Base-by-base conservation (phyloP, 2,888 invertebrate species). In the Rutpela maculata region DNA sequence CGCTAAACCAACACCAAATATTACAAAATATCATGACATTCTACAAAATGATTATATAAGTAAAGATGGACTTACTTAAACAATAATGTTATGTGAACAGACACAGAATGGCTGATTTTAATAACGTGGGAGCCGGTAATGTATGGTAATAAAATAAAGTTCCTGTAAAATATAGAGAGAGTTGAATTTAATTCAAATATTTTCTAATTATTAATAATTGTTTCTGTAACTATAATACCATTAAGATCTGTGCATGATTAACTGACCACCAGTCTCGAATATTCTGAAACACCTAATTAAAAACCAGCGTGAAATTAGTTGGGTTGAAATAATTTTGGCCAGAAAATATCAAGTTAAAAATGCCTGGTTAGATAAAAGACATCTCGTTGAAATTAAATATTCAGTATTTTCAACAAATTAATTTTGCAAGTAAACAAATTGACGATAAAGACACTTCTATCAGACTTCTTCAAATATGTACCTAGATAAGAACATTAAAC, bases 121-220 rank as follows among this genome's bases (percentile, higher is more conserved):
- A 80, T 80, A 76, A 72, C 78, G 80, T 80, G 80, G 76, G 80
- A 78, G 55, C 69, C 70, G 26, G 57, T 71, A 69, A 67, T 59
- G 74, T 74, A 71, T 71, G 67, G 63, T 77, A 75, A 75, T 73
- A 72, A 57, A 50, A 75, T 74, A 18, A 55, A 72, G 62, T 72
- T 76, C 76, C 76, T 76, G 67, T 18, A 66, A 57, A 65, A 31
- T 15, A 71, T 63, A 22, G 65, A 72, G 71, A 76, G 66, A 71
- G 71, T 76, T 66, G 38, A 5, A 3, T 63, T 43, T 12, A 68
- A 22, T 66, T 38, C 31, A 70, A 66, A 67, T 67, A 66, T 60
- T 66, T 67, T 74, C 57, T 11, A 69, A 69, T 69, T 19, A 31
- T 57, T 57, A 71, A 17, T 31, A 7, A 62, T 35, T 31, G n/a